Base-by-base conservation (phyloP, 37 sponge, comb jelly and placozoan genomes). In the Trichoplax adhaerens region DNA sequence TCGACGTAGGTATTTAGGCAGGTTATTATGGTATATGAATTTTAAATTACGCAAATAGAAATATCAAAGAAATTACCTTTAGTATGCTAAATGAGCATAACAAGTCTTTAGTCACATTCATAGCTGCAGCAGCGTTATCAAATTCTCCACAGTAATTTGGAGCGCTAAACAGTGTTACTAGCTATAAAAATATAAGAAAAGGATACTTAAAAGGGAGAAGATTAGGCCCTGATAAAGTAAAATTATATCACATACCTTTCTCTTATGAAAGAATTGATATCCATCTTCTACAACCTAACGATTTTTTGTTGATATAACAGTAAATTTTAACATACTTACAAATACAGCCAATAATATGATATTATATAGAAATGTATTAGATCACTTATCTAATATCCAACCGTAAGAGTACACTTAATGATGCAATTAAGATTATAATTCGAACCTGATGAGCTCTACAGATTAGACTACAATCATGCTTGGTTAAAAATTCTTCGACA, bases 121-220 rank as follows among this genome's bases (percentile, higher is more conserved):
- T 76, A 59, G 80, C 56, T 0, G 84, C 93, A 49, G 82, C 93
- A 5, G 93, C 93, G 70, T 91, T 91, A 74, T 91, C 93, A 81
- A 91, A 91, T 72, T 87, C 83, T 53, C 84, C 85, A 77, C 93
- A 91, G 70, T 91, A 91, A 82, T 91, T 91, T 57, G 93, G 93
- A 54, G 93, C 93, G 84, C 88, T 91, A 67, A 91, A 91, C 62
- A 91, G 53, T 1, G 93, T 91, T 66, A 91, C 93, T 79, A 91
- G 74, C 90, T 89, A 70, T 63, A 79, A 50, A 71, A 54, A 52
- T 46, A 29, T 29, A 29, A 29, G 29, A 29, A 29, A 29, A 29
- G 29, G 29, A 29, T 29, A 29, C 29, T 29, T 29, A 29, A 29
- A 29, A 29, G 29, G 29, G 29, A 29, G 29, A 29, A 29, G 29